A percentile compares a stretch with the other conserved stretches of the same genome.
These are phyloP conservation scores for Cosmopolites sordidus DNA, from an alignment of 2,888 invertebrate species.

Conservation along the genomic window DNA sequence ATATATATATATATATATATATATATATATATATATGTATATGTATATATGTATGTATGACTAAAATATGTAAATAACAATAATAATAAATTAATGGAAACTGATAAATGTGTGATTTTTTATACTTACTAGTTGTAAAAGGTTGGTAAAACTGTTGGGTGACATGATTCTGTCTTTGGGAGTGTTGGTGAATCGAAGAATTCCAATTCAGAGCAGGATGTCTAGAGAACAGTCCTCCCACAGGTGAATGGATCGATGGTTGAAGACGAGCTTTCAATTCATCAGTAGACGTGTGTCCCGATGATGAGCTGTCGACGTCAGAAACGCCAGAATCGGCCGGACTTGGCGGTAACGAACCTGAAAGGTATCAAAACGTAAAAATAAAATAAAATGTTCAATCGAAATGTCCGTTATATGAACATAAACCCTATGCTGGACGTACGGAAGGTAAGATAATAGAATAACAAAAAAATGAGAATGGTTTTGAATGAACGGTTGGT, in stretches of 20 bases:
- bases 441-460: no score
- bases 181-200: constrained; percentile 34
- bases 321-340: constrained; percentile 97
- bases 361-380: constrained; percentile 30
- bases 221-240: constrained; percentile 37
- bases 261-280: constrained; percentile 85
- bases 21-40: no score
- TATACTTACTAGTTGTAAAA: constrained; percentile 41
- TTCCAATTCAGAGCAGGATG: constrained; percentile 37
- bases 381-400: no score
- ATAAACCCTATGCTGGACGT: no score
- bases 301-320: constrained; percentile 91
- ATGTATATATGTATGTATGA: no score
- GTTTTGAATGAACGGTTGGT: no score
- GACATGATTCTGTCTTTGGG: constrained; percentile 36
- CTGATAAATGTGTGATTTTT: no score
- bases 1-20: no score
- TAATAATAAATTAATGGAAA: no score
- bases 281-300: constrained; percentile 68
- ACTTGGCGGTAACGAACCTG: constrained; percentile 93
- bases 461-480: no score
- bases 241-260: constrained; percentile 53
- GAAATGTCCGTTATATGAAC: no score
- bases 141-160: constrained; percentile 41
- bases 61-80: no score